Conservation (phyloP, 2,888 invertebrate species). For the Drosophila neonasuta region DNA sequence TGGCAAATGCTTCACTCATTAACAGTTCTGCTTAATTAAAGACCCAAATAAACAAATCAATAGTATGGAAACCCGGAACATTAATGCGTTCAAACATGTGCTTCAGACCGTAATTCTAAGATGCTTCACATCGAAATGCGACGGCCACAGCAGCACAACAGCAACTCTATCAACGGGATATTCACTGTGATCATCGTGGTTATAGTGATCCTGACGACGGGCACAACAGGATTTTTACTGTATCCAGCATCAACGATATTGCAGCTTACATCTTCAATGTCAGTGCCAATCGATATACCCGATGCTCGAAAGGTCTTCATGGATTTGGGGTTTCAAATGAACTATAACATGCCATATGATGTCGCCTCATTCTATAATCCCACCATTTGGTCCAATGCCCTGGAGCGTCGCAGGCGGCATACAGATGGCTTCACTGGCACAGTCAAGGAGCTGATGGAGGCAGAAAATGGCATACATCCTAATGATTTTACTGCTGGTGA, state of each 20-base stretch:
- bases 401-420: slow-evolving; percentile 55
- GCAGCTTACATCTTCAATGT: slow-evolving; percentile 70
- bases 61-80: slow-evolving; percentile 21
- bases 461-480: slow-evolving; percentile 53
- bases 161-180: slow-evolving; percentile 19
- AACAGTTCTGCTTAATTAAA: slow-evolving; percentile 58
- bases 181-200: slow-evolving; percentile 13
- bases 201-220: slow-evolving; percentile 3
- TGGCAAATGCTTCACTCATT: slow-evolving; percentile 56
- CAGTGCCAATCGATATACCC: slow-evolving; percentile 70
- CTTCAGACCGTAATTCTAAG: slow-evolving; percentile 4
- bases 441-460: slow-evolving; percentile 14
- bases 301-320: slow-evolving; percentile 73
- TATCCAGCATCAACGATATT: slow-evolving; percentile 52
- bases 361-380: slow-evolving; percentile 73
- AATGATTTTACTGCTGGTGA: slow-evolving; percentile 79
- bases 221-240: slow-evolving; percentile 34
- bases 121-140: slow-evolving; percentile 56
- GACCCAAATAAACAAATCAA: slow-evolving; percentile 60
- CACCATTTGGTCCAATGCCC: slow-evolving; percentile 71
- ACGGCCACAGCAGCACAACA: slow-evolving; percentile 43
- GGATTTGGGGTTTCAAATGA: slow-evolving; percentile 81
- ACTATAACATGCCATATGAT: slow-evolving; percentile 78
- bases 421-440: slow-evolving; percentile 18
- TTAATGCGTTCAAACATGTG: slow-evolving; percentile 17